Percentiles rank a stretch among this genome's conserved stretches.
These are phyloP conservation scores for Calcarius lapponicus DNA, from an alignment of 2,797 vertebrate species.

Conservation along the genomic window DNA sequence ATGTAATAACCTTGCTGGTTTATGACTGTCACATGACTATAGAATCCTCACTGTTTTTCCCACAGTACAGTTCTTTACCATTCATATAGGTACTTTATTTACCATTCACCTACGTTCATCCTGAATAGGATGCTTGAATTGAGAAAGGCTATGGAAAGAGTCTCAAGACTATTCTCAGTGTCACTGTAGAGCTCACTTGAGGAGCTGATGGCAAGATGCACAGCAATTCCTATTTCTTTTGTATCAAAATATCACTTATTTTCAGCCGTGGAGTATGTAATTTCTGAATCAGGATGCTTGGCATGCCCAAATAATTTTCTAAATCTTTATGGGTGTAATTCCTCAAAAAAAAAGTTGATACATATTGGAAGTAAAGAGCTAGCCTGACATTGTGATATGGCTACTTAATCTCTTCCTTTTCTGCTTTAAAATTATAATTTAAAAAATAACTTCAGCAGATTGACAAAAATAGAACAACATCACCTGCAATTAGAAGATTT, in stretches of 20 bases:
- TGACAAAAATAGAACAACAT: constrained; percentile 19
- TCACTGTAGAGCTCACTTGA: background rate
- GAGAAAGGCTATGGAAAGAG: background rate
- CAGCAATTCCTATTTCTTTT: background rate
- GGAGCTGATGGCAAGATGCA: background rate
- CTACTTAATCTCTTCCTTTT: background rate
- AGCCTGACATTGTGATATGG: background rate
- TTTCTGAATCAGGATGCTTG: background rate
- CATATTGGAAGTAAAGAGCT: background rate
- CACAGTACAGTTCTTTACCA: background rate
- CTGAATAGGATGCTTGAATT: background rate
- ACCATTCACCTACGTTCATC: accelerated
- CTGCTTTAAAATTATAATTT: background rate
- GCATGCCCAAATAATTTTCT: background rate
- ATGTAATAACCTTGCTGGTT: background rate
- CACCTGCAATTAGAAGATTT: constrained; percentile 45
- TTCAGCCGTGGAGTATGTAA: background rate
- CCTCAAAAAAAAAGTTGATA: background rate
- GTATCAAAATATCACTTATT: background rate
- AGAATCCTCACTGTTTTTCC: background rate
- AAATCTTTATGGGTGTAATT: background rate
- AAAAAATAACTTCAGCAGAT: background rate
- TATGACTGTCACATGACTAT: background rate
- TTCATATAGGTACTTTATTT: background rate
- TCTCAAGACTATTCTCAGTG: background rate